Percentiles rank a stretch among this genome's conserved stretches.
phyloP scores from a whole-genome alignment of 1,140 invertebrate species.

The Bombyx mori region DNA sequence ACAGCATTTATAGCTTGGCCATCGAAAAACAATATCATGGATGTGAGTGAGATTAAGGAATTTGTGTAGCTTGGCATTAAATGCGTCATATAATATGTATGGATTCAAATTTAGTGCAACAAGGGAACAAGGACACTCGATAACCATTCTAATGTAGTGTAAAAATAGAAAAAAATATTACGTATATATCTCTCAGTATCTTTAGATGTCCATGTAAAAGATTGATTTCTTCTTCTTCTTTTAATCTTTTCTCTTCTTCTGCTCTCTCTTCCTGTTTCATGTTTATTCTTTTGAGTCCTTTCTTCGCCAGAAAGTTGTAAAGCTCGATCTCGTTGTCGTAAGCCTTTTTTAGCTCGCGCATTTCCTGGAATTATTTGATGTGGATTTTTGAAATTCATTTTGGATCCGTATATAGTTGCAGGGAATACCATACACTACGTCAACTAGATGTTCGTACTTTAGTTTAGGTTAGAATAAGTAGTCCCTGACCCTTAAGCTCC shows the following conservation, averaged over 20 bases:
- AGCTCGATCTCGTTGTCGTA: constrained; percentile 83
- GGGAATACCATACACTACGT: too few species aligned
- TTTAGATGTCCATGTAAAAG: constrained; percentile 26
- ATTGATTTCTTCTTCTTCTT: constrained; percentile 26
- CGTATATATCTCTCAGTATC: constrained; percentile 39
- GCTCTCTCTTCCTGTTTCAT: constrained; percentile 31
- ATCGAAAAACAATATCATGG: too few species aligned
- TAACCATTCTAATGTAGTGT: not conserved
- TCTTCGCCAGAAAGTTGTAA: constrained; percentile 80
- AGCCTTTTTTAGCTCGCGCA: constrained; percentile 82
- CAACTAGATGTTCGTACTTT: too few species aligned
- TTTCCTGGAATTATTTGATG: constrained; percentile 68
- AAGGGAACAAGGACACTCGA: not conserved
- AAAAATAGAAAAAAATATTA: constrained; percentile 16
- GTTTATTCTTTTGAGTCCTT: constrained; percentile 70
- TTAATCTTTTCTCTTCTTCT: constrained; percentile 23
- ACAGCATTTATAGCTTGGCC: too few species aligned
- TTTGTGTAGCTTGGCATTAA: too few species aligned
- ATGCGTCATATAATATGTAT: not conserved
- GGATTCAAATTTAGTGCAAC: not conserved
- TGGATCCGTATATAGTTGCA: too few species aligned
- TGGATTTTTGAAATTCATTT: too few species aligned
- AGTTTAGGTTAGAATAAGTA: too few species aligned
- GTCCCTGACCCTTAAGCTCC: too few species aligned
- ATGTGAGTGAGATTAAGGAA: too few species aligned